Percentiles rank a stretch among this genome's conserved stretches.
phyloP scores from a whole-genome alignment of 2,797 vertebrate species.

The Spea hammondii region DNA sequence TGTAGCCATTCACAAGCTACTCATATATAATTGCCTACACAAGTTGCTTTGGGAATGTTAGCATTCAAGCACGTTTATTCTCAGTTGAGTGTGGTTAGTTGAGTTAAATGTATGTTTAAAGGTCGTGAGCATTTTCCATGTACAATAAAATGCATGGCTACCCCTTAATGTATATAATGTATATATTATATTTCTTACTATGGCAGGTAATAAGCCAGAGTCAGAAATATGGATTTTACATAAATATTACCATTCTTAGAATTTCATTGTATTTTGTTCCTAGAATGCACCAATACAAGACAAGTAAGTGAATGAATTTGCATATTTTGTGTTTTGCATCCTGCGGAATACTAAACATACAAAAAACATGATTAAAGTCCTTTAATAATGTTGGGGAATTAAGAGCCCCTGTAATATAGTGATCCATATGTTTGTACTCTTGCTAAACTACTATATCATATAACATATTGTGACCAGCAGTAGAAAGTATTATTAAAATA shows the following conservation, averaged over 20 bases:
- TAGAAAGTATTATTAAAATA: conserved; percentile 7
- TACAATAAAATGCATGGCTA: too few relatives aligned
- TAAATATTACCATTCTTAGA: background rate
- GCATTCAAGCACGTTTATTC: too few relatives aligned
- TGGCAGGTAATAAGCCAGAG: too few relatives aligned
- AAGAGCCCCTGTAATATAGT: background rate
- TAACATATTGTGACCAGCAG: conserved; percentile 7
- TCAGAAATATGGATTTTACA: too few relatives aligned
- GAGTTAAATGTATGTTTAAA: too few relatives aligned
- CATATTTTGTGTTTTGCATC: conserved; percentile 9
- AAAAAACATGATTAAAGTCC: conserved; percentile 4
- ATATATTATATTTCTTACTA: too few relatives aligned
- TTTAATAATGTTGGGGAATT: conserved; percentile 5
- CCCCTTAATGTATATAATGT: too few relatives aligned
- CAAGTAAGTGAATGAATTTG: background rate
- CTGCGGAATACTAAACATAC: background rate
- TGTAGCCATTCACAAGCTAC: too few relatives aligned
- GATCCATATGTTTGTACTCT: conserved; percentile 2
- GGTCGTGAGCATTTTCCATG: too few relatives aligned
- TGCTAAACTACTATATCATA: background rate
- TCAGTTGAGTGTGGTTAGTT: too few relatives aligned
- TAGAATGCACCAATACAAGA: background rate
- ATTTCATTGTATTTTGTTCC: background rate
- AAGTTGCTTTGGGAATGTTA: too few relatives aligned
- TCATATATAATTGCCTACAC: too few relatives aligned